Conservation (phyloP, 2,113 vertebrate genomes). For the Gulo gulo region DNA sequence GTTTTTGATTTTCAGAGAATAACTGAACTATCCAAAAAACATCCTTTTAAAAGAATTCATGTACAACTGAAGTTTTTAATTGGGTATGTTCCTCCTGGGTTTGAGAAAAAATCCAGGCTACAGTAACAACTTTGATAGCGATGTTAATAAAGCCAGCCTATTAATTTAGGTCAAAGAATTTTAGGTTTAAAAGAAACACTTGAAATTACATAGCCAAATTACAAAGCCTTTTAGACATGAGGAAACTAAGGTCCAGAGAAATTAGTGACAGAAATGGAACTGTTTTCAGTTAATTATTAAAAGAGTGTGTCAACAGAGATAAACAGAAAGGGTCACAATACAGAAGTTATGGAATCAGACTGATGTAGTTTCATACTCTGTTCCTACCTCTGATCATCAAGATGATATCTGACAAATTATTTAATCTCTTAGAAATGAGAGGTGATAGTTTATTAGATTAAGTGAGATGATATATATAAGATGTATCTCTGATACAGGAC, state of each 20-base stretch:
- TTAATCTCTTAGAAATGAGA: not conserved
- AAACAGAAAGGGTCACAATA: not conserved
- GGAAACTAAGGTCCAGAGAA: not conserved
- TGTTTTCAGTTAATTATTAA: not conserved
- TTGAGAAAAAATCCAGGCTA: not conserved
- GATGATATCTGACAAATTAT: not conserved
- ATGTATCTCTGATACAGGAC: not conserved
- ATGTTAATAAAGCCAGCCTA: not conserved
- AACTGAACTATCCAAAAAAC: not conserved
- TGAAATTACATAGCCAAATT: not conserved
- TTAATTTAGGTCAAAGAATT: not conserved
- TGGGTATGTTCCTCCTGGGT: not conserved
- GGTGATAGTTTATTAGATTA: not conserved
- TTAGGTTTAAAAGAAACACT: not conserved
- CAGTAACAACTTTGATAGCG: not conserved
- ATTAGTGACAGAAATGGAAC: not conserved
- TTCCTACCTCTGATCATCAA: not conserved
- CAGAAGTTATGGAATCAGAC: not conserved
- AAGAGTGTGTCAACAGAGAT: not conserved
- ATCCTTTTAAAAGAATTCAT: not conserved
- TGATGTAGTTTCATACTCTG: not conserved
- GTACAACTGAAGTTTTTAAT: not conserved
- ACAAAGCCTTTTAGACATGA: not conserved
- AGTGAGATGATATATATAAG: not conserved
- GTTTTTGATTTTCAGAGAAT: not conserved